These are phyloP conservation scores for Achroia grisella DNA, from an alignment of 1,140 invertebrate species.

Conservation along the genomic window DNA sequence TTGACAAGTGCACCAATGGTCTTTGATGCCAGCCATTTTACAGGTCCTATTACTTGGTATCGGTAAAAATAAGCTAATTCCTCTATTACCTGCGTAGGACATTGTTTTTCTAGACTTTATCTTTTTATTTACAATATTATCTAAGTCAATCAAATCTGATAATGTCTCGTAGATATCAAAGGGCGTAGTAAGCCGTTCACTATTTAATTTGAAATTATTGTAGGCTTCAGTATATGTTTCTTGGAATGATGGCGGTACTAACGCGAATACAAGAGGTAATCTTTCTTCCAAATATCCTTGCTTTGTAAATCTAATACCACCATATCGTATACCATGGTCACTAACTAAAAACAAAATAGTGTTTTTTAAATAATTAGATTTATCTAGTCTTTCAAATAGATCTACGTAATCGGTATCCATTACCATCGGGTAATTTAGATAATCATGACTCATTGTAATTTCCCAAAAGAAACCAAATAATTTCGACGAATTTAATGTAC, in stretches of 20 bases:
- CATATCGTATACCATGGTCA: slow-evolving; percentile 90
- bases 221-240: slow-evolving; percentile 76
- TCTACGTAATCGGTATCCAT: slow-evolving; percentile 76
- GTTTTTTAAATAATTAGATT: slow-evolving; percentile 75
- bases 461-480: no score
- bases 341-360: no score
- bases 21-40: slow-evolving; percentile 79
- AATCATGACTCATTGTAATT: slow-evolving; percentile 82
- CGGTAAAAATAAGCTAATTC: slow-evolving; percentile 83
- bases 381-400: slow-evolving; percentile 74
- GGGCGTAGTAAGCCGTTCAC: slow-evolving; percentile 82
- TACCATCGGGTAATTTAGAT: slow-evolving; percentile 78
- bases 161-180: slow-evolving; percentile 85
- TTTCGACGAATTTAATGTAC: slow-evolving; percentile 54
- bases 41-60: slow-evolving; percentile 83
- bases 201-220: slow-evolving; percentile 80
- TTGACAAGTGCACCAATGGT: slow-evolving; percentile 89
- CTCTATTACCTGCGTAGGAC: slow-evolving; percentile 44
- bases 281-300: slow-evolving; percentile 91
- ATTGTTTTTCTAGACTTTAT: slow-evolving; percentile 24
- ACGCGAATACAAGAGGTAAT: slow-evolving; percentile 87
- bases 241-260: slow-evolving; percentile 82
- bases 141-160: slow-evolving; percentile 42
- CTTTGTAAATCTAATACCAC: slow-evolving; percentile 78
- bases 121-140: slow-evolving; percentile 28